A percentile compares a stretch with the other conserved stretches of the same genome.
These are phyloP conservation scores for Lepus americanus DNA, from an alignment of 2,113 vertebrate species.

Conservation along the genomic window DNA sequence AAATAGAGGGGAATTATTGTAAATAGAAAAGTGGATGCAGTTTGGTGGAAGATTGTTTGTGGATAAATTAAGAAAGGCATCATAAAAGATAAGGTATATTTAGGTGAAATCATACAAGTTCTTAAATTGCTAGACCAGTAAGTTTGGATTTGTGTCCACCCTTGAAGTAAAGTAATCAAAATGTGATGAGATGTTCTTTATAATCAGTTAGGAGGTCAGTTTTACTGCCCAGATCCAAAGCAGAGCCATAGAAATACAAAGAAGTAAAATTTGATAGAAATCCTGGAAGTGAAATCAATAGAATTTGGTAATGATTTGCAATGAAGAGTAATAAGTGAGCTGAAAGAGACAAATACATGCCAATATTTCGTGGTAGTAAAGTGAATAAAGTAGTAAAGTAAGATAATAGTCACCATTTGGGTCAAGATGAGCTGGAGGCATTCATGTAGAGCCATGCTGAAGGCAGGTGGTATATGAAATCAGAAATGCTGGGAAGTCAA, in stretches of 20 bases:
- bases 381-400: neutral
- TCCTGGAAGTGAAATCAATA: neutral
- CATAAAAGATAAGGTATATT: neutral
- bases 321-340: neutral
- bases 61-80: neutral
- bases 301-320: neutral
- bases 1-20: fast-evolving
- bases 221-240: neutral
- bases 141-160: slow-evolving; percentile 33
- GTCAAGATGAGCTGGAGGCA: neutral
- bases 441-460: neutral
- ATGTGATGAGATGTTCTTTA: neutral
- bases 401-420: neutral
- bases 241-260: neutral
- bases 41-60: neutral
- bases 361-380: neutral
- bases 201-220: neutral
- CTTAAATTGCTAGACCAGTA: neutral
- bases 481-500: neutral
- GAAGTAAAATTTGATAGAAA: slow-evolving; percentile 27
- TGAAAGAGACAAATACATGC: neutral
- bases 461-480: neutral
- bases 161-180: slow-evolving; percentile 7
- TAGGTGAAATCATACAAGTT: neutral
- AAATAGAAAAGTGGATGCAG: neutral